Percentiles rank a stretch among this genome's conserved stretches.
Evolutionary conservation across 37 sponge, comb jelly and placozoan species (phyloP).

Genomic region (Spongilla lacustris): DNA sequence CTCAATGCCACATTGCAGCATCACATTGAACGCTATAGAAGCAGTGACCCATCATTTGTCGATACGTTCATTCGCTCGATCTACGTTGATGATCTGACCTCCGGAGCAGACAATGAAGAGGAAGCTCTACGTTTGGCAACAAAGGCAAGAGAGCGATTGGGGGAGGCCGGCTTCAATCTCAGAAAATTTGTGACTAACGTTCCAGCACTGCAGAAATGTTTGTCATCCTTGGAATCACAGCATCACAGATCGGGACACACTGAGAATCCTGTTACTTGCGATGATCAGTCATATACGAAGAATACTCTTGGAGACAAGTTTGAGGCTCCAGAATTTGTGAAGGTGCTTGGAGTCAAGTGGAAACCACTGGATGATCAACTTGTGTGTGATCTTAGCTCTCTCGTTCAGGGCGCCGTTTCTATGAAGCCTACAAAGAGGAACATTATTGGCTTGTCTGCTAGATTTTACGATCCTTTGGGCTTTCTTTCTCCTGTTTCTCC

Average conservation of each 20-base stretch:
- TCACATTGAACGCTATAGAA: neutral
- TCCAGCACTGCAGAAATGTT: neutral
- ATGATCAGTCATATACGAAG: slow-evolving; percentile 2
- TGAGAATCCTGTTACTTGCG: neutral
- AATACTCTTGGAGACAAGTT: neutral
- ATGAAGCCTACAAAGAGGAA: slow-evolving; percentile 13
- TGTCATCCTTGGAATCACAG: neutral
- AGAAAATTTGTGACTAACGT: slow-evolving; percentile 13
- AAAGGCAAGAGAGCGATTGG: neutral
- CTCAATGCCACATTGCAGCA: slow-evolving; percentile 5
- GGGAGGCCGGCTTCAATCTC: slow-evolving; percentile 11
- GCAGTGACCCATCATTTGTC: slow-evolving; percentile 10
- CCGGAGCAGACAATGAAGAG: slow-evolving; percentile 17
- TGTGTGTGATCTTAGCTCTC: neutral
- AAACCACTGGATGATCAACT: neutral
- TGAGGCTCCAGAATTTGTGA: neutral
- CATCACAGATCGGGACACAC: neutral
- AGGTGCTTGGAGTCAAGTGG: slow-evolving; percentile 35
- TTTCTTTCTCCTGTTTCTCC: slow-evolving; percentile 30
- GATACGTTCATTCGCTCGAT: neutral
- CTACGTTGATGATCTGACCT: slow-evolving; percentile 5
- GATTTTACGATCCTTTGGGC: slow-evolving; percentile 32
- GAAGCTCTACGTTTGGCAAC: neutral
- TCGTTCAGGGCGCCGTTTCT: neutral
- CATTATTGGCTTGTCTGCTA: neutral